phyloP scores from a whole-genome alignment of 2,113 vertebrate genomes.

The Apodemus speciosus region DNA sequence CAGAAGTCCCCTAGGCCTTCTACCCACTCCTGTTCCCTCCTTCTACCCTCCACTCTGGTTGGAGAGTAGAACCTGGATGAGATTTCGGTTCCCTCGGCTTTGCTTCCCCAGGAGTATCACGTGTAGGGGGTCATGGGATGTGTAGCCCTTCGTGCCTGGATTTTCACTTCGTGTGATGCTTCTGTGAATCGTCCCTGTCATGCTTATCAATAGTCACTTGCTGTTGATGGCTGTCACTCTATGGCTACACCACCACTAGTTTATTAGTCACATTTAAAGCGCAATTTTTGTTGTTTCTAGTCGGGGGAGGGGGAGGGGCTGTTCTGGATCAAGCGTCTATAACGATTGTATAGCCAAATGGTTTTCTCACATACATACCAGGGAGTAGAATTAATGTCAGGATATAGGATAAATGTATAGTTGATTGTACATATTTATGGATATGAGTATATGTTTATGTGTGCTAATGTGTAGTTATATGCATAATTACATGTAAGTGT shows the following conservation, averaged over 20 bases:
- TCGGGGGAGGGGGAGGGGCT: not conserved
- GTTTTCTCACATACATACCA: slow-evolving; percentile 16
- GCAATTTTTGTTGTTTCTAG: slow-evolving; percentile 7
- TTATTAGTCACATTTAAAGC: not conserved
- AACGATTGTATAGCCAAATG: not conserved
- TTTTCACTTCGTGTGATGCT: not conserved
- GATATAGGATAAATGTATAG: not conserved
- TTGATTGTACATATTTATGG: not conserved
- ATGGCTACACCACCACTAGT: too few species aligned
- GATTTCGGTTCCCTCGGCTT: not conserved
- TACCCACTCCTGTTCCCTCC: not conserved
- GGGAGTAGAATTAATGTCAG: not conserved
- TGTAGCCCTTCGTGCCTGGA: not conserved
- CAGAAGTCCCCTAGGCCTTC: not conserved
- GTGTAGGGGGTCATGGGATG: not conserved
- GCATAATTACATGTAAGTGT: not conserved
- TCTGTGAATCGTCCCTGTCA: not conserved
- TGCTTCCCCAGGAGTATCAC: slow-evolving; percentile 2
- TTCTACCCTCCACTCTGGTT: not conserved
- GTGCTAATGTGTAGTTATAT: not conserved
- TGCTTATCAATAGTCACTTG: not conserved
- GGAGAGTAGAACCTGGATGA: not conserved
- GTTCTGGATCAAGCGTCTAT: not conserved
- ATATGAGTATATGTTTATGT: not conserved
- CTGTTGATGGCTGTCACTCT: not conserved